Evolutionary conservation across 2,797 vertebrate species (phyloP), one percentile per base, ranked within the genome.

Genomic region (Dendrocincla tyrannina): DNA sequence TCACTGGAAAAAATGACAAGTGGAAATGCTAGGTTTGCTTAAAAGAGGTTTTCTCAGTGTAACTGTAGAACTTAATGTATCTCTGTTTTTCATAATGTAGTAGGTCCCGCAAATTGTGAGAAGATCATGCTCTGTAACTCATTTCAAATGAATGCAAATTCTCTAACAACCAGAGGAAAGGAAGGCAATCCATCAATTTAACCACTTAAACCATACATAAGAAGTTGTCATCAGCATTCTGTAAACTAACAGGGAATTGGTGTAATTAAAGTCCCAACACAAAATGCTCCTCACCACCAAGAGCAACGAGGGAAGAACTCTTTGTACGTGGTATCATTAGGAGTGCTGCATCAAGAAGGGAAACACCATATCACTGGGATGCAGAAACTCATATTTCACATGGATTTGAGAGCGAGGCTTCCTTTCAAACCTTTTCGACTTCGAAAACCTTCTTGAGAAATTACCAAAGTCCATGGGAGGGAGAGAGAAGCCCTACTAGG

Each of bases 1-100:
- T 77, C 30, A 33, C 23, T 91, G 79, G 93, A 89, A 96, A 93
- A 95, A 95, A 82, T 73, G 78, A 53, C 56, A 56, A 93, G 32
- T 80, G 78, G 85, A 92, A 92, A 89, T 49, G 24, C 44, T 82
- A 90, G 81, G 53, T 58, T 82, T 91, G 52, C 25, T 56, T 76
- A 13, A 49, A 78, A 56, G 24, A 69, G 8, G 10, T 52, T 85
- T 92, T 64, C 52, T 82, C 30, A 47, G 27, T 46, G 19, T 82
- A 52, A 87, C 28, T 62, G 15, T n/a, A 86, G 55, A 84, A 73
- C 24, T 89, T 74, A 67, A 28, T 33, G 4, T 55, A 68, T 47
- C 46, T 91, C 60, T 68, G 53, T 35, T 77, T 89, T 76, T 74
- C 39, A 47, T 58, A 72, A 55, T n/a, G 24, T 4, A 49, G 11